Conservation (phyloP, 1,140 invertebrate species). For the Nautilus pompilius region DNA sequence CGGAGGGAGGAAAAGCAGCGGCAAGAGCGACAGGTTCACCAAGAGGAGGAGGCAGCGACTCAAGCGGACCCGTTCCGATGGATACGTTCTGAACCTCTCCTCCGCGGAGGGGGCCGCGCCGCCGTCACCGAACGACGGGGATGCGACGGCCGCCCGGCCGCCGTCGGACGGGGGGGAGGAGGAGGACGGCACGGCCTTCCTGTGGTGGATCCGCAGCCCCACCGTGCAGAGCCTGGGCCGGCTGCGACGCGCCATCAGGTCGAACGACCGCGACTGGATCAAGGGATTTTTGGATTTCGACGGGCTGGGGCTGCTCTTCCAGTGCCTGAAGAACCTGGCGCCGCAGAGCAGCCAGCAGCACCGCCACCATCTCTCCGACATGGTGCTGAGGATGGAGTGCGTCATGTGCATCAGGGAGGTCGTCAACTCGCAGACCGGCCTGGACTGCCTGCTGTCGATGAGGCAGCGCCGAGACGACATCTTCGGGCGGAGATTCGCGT, state of each 20-base stretch:
- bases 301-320: slow-evolving; percentile 55
- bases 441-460: slow-evolving; percentile 58
- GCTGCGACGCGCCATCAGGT: slow-evolving; percentile 40
- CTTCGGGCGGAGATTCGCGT: slow-evolving; percentile 85
- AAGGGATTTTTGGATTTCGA: slow-evolving; percentile 58
- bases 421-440: slow-evolving; percentile 58
- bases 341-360: slow-evolving; percentile 26
- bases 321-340: slow-evolving; percentile 53
- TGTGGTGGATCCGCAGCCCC: slow-evolving; percentile 42
- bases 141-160: slow-evolving; percentile 16
- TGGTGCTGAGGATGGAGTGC: slow-evolving; percentile 57
- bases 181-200: slow-evolving; percentile 36
- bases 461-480: slow-evolving; percentile 46
- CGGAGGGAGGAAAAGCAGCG: no score
- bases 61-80: slow-evolving; percentile 42
- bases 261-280: slow-evolving; percentile 57
- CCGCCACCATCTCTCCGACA: slow-evolving; percentile 51
- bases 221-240: slow-evolving; percentile 41
- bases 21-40: slow-evolving; percentile 12
- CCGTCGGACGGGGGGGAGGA: slow-evolving; percentile 8
- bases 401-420: slow-evolving; percentile 58
- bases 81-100: slow-evolving; percentile 42
- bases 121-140: slow-evolving; percentile 17
- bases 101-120: slow-evolving; percentile 36
- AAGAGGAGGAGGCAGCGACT: slow-evolving; percentile 33